Evolutionary conservation across 2,888 invertebrate species (phyloP).

Genomic region (Diabrotica balteata): DNA sequence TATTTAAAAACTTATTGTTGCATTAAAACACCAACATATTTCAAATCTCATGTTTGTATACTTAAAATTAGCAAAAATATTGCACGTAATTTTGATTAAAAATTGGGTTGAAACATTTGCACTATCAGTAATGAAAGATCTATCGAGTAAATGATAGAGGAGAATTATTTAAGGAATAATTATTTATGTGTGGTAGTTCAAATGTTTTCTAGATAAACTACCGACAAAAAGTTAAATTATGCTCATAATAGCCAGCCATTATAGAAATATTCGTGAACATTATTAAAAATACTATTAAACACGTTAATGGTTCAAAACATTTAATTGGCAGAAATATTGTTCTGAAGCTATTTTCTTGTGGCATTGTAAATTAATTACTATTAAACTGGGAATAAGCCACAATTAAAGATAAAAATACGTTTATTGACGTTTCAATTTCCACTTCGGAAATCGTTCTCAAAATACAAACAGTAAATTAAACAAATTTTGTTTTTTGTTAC

Average conservation of each 20-base stretch:
- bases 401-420: no score
- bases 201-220: no score
- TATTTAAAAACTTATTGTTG: background rate
- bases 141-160: background rate
- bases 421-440: no score
- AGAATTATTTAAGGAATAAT: background rate
- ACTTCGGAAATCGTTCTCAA: no score
- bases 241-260: background rate
- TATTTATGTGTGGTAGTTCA: background rate
- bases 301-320: background rate
- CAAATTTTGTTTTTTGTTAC: no score
- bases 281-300: background rate
- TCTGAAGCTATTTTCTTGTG: no score
- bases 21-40: background rate
- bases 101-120: background rate
- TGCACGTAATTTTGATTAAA: slow-evolving; percentile 1
- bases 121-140: background rate
- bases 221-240: no score
- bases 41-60: background rate
- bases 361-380: no score
- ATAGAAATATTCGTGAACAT: background rate
- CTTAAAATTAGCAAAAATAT: background rate
- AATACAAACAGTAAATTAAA: no score
- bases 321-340: no score
- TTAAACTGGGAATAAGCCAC: no score